A percentile compares a stretch with the other conserved stretches of the same genome.
These are phyloP conservation scores for Eupithecia abbreviata DNA, from an alignment of 2,888 invertebrate genomes.

Conservation along the genomic window DNA sequence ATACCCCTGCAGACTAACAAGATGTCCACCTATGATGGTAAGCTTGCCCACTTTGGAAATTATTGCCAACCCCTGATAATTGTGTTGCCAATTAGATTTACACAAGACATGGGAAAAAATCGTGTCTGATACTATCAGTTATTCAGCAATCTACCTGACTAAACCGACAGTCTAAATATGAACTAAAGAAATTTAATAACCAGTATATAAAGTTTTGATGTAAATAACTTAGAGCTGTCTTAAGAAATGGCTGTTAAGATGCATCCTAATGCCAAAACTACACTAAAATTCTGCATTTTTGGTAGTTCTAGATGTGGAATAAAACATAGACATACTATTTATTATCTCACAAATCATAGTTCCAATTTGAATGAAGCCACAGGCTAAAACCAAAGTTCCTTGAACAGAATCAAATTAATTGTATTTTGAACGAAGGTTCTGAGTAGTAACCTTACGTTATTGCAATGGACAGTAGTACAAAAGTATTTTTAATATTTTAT, in stretches of 20 bases:
- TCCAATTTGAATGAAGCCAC: background rate
- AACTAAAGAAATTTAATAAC: background rate
- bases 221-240: no score
- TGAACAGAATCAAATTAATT: background rate
- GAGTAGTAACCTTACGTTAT: background rate
- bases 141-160: background rate
- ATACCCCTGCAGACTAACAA: slow-evolving; percentile 83
- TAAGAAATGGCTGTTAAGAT: background rate
- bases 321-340: background rate
- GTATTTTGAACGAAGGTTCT: background rate
- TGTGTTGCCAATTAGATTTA: background rate
- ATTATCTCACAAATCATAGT: background rate
- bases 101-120: background rate
- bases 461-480: background rate
- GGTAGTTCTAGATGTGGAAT: background rate
- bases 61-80: background rate
- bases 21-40: slow-evolving; percentile 82
- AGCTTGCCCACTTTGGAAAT: slow-evolving; percentile 48
- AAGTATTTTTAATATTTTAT: background rate
- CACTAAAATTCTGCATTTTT: background rate
- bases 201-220: background rate
- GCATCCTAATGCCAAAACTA: background rate
- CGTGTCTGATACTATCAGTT: background rate
- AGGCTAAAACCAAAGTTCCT: background rate
- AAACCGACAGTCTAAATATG: background rate